A percentile compares a stretch with the other conserved stretches of the same genome.
Conservation (phyloP, 1,140 invertebrate genomes). For the Tribolium madens region DNA sequence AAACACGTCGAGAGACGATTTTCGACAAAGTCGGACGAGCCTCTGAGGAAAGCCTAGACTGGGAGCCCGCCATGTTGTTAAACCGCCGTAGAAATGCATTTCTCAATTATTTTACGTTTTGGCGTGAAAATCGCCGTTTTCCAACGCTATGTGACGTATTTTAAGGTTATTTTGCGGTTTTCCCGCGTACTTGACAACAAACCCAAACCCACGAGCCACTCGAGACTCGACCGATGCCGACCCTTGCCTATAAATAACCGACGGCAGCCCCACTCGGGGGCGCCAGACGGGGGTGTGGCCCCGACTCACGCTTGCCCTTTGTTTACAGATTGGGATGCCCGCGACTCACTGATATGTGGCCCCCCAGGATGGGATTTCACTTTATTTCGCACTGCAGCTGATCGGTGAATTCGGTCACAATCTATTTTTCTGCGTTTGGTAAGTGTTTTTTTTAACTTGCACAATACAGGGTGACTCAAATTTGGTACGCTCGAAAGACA, state of each 20-base stretch:
- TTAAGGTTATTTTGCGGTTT: slow-evolving; percentile 59
- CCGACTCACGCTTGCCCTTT: background rate
- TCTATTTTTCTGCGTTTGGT: slow-evolving; percentile 45
- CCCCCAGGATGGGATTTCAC: slow-evolving; percentile 57
- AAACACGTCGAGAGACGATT: slow-evolving; percentile 49
- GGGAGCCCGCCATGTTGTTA: slow-evolving; percentile 65
- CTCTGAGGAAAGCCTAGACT: slow-evolving; percentile 59
- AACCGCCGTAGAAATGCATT: slow-evolving; percentile 1
- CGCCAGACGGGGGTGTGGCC: slow-evolving; percentile 50
- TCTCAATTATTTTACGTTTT: too few species aligned
- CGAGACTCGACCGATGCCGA: too few species aligned
- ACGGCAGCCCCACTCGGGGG: slow-evolving; percentile 46
- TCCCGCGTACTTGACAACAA: slow-evolving; percentile 57
- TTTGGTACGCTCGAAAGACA: slow-evolving; percentile 39
- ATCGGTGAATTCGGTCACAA: slow-evolving; percentile 59
- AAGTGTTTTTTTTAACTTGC: slow-evolving; percentile 4
- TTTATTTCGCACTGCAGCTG: slow-evolving; percentile 57
- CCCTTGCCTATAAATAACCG: too few species aligned
- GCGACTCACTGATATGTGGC: slow-evolving; percentile 49
- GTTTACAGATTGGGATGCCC: slow-evolving; percentile 56
- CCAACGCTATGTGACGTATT: background rate
- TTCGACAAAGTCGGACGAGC: slow-evolving; percentile 28
- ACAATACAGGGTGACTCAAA: slow-evolving; percentile 18
- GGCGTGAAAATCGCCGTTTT: slow-evolving; percentile 44
- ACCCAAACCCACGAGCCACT: slow-evolving; percentile 29